Base-by-base conservation (phyloP, 2,113 vertebrate genomes). In the Pavo muticus region DNA sequence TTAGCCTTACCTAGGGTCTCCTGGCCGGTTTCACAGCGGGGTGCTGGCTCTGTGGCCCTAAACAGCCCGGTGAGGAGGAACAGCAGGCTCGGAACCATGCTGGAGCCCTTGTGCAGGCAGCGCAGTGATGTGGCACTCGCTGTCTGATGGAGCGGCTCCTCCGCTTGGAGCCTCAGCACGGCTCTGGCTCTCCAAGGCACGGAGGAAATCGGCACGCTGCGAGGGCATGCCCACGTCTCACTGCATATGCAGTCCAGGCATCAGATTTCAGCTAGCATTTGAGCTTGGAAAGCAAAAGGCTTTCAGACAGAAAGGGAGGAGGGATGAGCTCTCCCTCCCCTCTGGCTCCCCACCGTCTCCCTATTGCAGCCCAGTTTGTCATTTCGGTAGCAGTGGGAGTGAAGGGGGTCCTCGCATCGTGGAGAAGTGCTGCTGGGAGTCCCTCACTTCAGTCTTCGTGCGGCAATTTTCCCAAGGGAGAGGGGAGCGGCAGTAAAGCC, bases 81-180 rank as follows among this genome's bases (percentile, higher is more conserved):
- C 63, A 96, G 90, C 39, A 95, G 72, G 86, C 35, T 94, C 74
- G 88, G 91, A 88, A 94, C 75, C 97, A 98, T 95, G 94, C 59
- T 96, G 98, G 98, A 98, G 91, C 82, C 87, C 59, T 86, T 39
- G 92, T 40, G 20, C 82, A 45, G 68, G 73, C 89, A 89, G 86
- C 82, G 14, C 93, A 79, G 97, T 97, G 98, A 98, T 98, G 98
- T 98, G 98, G 99, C 99, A 98, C 94, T 95, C 40, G 61, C 94
- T 84, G 74, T 69, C 63, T 47, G 93, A 3, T 67, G 93, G 30
- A 94, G 76, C 15, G 4, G 30, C 48, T 94, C 59, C 83, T 94
- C 56, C 21, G 14, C 67, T 67, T 7, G 50, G 74, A 91, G 88
- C 61, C 65, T 90, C 90, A 14, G 81, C 56, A 20, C 70, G 4